phyloP scores from a whole-genome alignment of 2,113 vertebrate species.

The Podocnemis expansa region DNA sequence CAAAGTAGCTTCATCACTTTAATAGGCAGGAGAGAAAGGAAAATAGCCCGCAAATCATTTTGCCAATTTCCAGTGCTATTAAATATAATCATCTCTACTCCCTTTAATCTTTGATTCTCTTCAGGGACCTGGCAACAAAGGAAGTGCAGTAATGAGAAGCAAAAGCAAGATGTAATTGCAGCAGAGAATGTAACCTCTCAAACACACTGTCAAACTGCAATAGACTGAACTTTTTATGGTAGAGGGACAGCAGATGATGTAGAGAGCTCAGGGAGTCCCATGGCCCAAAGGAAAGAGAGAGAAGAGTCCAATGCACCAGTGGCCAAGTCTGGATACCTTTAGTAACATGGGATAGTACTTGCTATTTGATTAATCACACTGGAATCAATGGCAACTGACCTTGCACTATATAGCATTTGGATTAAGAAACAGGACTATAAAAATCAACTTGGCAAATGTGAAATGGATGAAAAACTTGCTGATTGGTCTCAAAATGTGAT shows the following conservation, averaged over 20 bases:
- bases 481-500: not conserved
- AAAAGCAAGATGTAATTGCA: not conserved
- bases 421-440: not conserved
- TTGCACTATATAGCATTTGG: not conserved
- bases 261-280: not conserved
- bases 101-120: constrained; percentile 60
- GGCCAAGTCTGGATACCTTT: not conserved
- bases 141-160: constrained; percentile 6
- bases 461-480: not conserved
- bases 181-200: not conserved
- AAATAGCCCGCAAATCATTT: not conserved
- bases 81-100: constrained; percentile 11
- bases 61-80: constrained; percentile 29
- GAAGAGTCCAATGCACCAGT: not conserved
- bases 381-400: not conserved
- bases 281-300: accelerated
- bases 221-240: not conserved
- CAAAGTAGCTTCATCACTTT: constrained; percentile 8
- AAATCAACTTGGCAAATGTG: not conserved
- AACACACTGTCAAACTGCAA: not conserved
- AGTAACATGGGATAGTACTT: not conserved
- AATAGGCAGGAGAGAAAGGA: constrained; percentile 1
- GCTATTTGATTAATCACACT: not conserved
- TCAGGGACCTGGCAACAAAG: not conserved
- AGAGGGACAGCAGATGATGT: accelerated